phyloP scores from a whole-genome alignment of 1,140 invertebrate genomes.

The Zophobas atratus region DNA sequence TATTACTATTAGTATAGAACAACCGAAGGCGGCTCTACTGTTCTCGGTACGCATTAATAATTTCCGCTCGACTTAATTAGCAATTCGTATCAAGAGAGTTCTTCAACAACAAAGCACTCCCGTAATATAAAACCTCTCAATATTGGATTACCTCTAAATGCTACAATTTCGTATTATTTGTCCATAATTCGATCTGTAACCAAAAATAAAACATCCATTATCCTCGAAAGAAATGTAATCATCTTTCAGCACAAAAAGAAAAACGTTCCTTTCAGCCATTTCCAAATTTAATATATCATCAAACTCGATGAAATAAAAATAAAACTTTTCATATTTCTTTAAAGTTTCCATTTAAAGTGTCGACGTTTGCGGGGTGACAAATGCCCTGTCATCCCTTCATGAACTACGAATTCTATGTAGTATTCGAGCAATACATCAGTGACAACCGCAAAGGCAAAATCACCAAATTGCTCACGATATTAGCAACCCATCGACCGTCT shows the following conservation, averaged over 20 bases:
- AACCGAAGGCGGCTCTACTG: no score
- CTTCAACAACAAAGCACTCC: no score
- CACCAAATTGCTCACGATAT: constrained; percentile 10
- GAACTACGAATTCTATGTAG: constrained; percentile 16
- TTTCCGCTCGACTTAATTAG: no score
- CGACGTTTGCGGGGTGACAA: constrained; percentile 9
- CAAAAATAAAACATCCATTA: neutral
- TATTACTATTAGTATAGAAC: no score
- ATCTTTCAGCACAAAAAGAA: neutral
- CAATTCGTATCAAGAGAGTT: no score
- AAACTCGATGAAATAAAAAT: constrained; percentile 20
- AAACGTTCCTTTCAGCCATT: constrained; percentile 4
- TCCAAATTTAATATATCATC: constrained; percentile 34
- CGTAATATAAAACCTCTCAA: no score
- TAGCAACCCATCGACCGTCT: constrained; percentile 11
- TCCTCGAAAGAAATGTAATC: neutral
- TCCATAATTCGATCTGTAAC: no score
- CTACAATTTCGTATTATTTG: no score
- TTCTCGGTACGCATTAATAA: no score
- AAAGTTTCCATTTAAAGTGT: constrained; percentile 25
- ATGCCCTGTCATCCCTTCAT: constrained; percentile 32
- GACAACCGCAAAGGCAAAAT: constrained; percentile 22
- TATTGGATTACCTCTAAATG: no score
- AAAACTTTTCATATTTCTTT: constrained; percentile 39
- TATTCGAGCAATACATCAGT: constrained; percentile 38